These are phyloP conservation scores for Eurytoma californica DNA, from an alignment of 2,888 invertebrate species.

Conservation along the genomic window DNA sequence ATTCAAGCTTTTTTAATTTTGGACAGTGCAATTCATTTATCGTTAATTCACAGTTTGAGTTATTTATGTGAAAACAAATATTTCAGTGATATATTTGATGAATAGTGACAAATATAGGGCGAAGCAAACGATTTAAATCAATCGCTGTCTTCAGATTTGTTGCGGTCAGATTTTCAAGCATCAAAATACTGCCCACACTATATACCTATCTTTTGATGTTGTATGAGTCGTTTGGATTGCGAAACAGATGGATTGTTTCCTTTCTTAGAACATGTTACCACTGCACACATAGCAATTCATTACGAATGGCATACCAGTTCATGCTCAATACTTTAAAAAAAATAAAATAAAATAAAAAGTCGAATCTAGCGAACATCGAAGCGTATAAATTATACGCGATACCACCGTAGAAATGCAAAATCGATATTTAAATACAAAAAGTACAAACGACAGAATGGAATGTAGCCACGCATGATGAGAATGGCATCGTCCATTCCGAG, in stretches of 20 bases:
- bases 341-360: conserved; percentile 13
- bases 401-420: background rate
- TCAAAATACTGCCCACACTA: conserved; percentile 37
- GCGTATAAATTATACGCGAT: background rate
- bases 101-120: conserved; percentile 48
- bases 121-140: conserved; percentile 48
- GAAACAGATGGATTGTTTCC: conserved; percentile 40
- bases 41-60: background rate
- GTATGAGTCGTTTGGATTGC: conserved; percentile 14
- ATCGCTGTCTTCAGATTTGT: conserved; percentile 36
- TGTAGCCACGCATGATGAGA: background rate
- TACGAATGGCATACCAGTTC: background rate
- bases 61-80: conserved; percentile 26
- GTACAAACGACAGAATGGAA: too few species aligned
- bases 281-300: conserved; percentile 22
- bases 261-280: conserved; percentile 13
- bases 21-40: background rate
- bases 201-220: conserved; percentile 1
- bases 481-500: background rate
- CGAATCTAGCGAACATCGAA: background rate
- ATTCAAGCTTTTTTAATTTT: background rate
- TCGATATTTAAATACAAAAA: background rate
- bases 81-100: conserved; percentile 23
- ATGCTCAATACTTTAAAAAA: too few species aligned
- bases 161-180: conserved; percentile 18